Evolutionary conservation across 2,888 invertebrate genomes (phyloP).

Genomic region (Coleophora flavipennella): DNA sequence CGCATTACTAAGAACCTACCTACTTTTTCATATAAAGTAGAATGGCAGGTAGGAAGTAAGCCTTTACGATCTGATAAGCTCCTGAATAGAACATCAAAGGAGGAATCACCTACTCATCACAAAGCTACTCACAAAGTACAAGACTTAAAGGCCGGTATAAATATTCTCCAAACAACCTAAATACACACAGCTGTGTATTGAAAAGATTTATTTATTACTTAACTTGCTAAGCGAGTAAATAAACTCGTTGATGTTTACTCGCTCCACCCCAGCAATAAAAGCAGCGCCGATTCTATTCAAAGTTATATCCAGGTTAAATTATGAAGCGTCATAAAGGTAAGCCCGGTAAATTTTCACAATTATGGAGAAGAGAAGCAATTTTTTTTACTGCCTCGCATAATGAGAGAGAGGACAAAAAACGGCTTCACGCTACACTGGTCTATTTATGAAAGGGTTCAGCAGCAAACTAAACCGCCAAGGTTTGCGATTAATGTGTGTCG

Average conservation of each 20-base stretch:
- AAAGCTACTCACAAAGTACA: constrained; percentile 25
- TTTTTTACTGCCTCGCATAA: constrained; percentile 38
- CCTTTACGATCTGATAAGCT: not conserved
- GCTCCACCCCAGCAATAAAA: constrained; percentile 25
- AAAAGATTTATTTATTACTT: constrained; percentile 6
- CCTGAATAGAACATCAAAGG: not conserved
- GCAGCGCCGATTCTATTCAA: constrained; percentile 29
- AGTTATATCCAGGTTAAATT: constrained; percentile 33
- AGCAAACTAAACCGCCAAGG: constrained; percentile 1
- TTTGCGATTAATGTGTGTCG: constrained; percentile 41
- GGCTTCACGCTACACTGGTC: constrained; percentile 14
- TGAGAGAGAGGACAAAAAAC: constrained; percentile 35
- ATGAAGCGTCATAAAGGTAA: constrained; percentile 33
- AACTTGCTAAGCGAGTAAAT: constrained; percentile 10
- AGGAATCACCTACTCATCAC: constrained; percentile 4
- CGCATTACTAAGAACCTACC: constrained; percentile 15
- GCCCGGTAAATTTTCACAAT: constrained; percentile 36
- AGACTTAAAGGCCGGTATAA: constrained; percentile 14
- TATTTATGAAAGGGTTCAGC: constrained; percentile 12
- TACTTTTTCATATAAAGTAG: not conserved
- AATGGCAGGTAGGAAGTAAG: no score
- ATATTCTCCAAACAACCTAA: constrained; percentile 4
- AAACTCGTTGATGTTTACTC: constrained; percentile 16
- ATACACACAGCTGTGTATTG: constrained; percentile 4
- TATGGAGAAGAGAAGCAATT: constrained; percentile 30